Percentiles rank a stretch among this genome's conserved stretches.
phyloP scores from a whole-genome alignment of 1,140 invertebrate genomes.

The Phthorimaea operculella region DNA sequence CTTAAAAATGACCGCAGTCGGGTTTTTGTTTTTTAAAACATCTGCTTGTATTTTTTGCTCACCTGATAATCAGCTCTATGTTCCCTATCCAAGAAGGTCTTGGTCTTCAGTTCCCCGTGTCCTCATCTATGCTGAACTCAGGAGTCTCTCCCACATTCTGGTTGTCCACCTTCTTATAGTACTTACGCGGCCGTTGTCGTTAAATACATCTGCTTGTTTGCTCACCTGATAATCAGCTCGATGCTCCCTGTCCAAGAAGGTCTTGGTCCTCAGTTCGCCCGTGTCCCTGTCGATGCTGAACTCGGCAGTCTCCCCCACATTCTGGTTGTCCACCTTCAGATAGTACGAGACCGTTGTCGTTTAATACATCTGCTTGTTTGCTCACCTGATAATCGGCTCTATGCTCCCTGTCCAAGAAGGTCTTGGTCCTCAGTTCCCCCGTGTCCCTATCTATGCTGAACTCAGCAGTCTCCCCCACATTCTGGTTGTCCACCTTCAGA shows the following conservation, averaged over 20 bases:
- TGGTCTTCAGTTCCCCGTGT: slow-evolving; percentile 83
- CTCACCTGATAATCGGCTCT: slow-evolving; percentile 88
- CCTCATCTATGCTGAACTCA: slow-evolving; percentile 84
- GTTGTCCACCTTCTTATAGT: slow-evolving; percentile 83
- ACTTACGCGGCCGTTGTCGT: too few species aligned
- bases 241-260: slow-evolving; percentile 84
- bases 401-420: slow-evolving; percentile 84
- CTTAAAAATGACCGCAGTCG: too few species aligned
- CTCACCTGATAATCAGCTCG: slow-evolving; percentile 84
- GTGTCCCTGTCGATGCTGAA: slow-evolving; percentile 85
- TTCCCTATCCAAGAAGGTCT: slow-evolving; percentile 85
- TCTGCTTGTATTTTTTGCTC: too few species aligned
- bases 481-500: slow-evolving; percentile 80
- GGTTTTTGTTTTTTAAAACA: too few species aligned
- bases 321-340: slow-evolving; percentile 80
- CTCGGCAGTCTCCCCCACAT: slow-evolving; percentile 84
- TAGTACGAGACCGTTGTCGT: slow-evolving; percentile 92
- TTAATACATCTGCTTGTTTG: too few species aligned
- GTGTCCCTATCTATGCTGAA: slow-evolving; percentile 85
- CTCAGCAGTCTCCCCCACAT: slow-evolving; percentile 84
- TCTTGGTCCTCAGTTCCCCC: slow-evolving; percentile 84
- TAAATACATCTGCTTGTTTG: too few species aligned
- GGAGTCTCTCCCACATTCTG: slow-evolving; percentile 83
- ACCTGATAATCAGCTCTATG: slow-evolving; percentile 86
- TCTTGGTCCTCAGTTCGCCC: slow-evolving; percentile 84